Evolutionary conservation across 2,797 vertebrate genomes (phyloP), one percentile per base, ranked within the genome.

Genomic region (Protonibea diacanthus): DNA sequence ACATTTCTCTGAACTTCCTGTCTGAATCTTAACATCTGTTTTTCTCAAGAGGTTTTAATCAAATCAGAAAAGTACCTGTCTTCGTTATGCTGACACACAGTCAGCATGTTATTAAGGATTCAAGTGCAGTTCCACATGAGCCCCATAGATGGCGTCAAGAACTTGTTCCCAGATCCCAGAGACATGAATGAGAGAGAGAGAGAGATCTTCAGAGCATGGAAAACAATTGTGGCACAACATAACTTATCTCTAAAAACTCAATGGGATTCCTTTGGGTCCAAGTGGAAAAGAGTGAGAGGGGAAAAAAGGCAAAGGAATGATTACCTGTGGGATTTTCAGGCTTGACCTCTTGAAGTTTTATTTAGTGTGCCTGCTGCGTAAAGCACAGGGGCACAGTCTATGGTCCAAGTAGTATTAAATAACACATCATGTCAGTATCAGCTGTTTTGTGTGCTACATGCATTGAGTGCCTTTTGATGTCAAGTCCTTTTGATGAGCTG

Each of bases 111-210:
- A 8, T 29, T 10, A 13, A 49, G 18, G 29, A 40, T 71, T 67
- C 6, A 8, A 25, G 2, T 85, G 88, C 45, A 89, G 48, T 90
- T 84, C 51, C 57, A 8, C 40, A 0, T 2, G 17, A n/a, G 49
- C 2, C 81, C 93, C 33, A 72, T 86, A 93, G 92, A 90, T 92
- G 93, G 91, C 78, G 42, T 65, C 69, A 83, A 66, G 44, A 75
- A 80, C 84, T 71, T 64, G 57, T 73, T 71, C n/a, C 57, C 48
- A 12, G 59, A 61, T 62, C n/a, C 11, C 1, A 21, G 42, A 67
- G 42, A 56, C 38, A 68, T 82, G 76, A 85, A 61, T 80, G 55
- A 83, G 73, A 23, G 23, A 73, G 42, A 18, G 13, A 23, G 65
- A 70, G 17, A 38, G 40, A 59, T 58, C 59, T 61, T 78, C 53